These are phyloP conservation scores for Prenolepis imparis DNA, from an alignment of 2,888 invertebrate species.

Conservation along the genomic window DNA sequence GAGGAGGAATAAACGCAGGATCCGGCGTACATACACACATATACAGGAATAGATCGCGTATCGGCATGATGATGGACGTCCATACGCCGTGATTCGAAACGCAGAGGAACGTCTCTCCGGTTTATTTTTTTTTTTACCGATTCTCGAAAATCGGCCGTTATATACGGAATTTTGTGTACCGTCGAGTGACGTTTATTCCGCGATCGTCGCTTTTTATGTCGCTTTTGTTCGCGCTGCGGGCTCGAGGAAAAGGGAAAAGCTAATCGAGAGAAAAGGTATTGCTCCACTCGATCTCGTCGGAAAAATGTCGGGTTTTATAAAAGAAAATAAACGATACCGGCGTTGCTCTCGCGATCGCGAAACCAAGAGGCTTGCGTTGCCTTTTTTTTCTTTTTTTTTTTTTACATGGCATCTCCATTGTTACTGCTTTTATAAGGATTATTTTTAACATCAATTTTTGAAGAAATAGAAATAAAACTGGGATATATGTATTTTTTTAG, in stretches of 20 bases:
- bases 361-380: not conserved
- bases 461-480: constrained; percentile 6
- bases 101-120: not conserved
- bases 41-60: not conserved
- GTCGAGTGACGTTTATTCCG: constrained; percentile 48
- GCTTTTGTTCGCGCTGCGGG: constrained; percentile 45
- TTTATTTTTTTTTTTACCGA: not conserved
- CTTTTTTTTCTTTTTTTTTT: not conserved
- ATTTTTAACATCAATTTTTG: constrained; percentile 26
- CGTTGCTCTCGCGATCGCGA: constrained; percentile 48
- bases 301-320: constrained; percentile 50
- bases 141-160: constrained; percentile 32
- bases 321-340: constrained; percentile 42
- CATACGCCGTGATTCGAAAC: constrained; percentile 28
- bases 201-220: constrained; percentile 4
- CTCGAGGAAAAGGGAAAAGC: constrained; percentile 48
- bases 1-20: constrained; percentile 28
- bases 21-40: not conserved
- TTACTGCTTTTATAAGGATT: constrained; percentile 26
- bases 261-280: constrained; percentile 58
- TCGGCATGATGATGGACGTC: constrained; percentile 1
- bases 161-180: constrained; percentile 29
- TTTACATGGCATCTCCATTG: constrained; percentile 17
- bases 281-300: constrained; percentile 55
- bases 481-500: not conserved